These are phyloP conservation scores for Pluvialis apricaria DNA, from an alignment of 2,113 vertebrate species.

Conservation along the genomic window DNA sequence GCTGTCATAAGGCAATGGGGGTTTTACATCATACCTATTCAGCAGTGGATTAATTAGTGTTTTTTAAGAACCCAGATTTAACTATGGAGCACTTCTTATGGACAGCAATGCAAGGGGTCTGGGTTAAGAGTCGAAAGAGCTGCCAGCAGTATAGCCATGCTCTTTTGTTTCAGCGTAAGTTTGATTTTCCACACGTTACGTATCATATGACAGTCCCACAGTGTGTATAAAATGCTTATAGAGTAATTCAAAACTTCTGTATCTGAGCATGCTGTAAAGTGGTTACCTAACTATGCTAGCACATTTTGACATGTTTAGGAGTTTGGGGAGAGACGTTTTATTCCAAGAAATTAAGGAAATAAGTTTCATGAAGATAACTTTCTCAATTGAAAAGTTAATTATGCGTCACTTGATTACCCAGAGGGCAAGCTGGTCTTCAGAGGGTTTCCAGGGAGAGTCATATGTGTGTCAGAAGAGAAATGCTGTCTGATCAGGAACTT, in stretches of 20 bases:
- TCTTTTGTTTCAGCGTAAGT: neutral
- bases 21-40: neutral
- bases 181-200: neutral
- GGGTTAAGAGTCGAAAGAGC: neutral
- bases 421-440: neutral
- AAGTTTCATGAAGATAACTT: neutral
- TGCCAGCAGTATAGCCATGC: neutral
- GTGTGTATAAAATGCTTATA: neutral
- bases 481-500: neutral
- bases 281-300: neutral
- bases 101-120: neutral
- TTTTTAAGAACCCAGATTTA: neutral
- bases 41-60: neutral
- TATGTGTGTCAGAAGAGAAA: neutral
- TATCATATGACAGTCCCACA: neutral
- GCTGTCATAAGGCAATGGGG: neutral
- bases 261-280: neutral
- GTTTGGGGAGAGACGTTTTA: neutral
- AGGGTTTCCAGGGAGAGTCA: neutral
- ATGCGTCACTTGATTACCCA: neutral
- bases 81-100: neutral
- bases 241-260: conserved; percentile 23
- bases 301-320: neutral
- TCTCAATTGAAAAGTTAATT: neutral
- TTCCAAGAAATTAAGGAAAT: neutral